Evolutionary conservation across 2,113 vertebrate species (phyloP), one percentile per base, ranked within the genome.

Genomic region (Strigops habroptila): DNA sequence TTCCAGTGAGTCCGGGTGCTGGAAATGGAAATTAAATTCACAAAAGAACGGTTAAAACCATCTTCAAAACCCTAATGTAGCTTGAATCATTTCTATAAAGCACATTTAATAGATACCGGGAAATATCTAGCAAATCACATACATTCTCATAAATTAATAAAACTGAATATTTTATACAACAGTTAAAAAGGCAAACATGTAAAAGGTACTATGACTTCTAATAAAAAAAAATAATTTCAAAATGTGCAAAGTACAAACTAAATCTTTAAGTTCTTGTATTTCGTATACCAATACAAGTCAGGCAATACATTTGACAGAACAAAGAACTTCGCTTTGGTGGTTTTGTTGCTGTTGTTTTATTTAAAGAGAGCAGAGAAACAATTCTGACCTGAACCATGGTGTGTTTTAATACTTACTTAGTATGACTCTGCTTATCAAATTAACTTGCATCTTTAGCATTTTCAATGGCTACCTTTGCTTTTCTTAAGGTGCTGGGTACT

Each of bases 1-100:
- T 95, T 84, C 95, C 98, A 13, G 93, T 98, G 55, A 99, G 98
- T 75, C 98, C 98, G 1, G 98, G 98, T 80, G 98, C 98, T 99
- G 64, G 82, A 96, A 88, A 95, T 33, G 14, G 35, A 94, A 97
- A 82, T 70, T 12, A 79, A 93, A 96, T 43, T 86, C 80, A 89
- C 4, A 74, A 63, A 64, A 75, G 37, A 74, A 70, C 63, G 33
- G 67, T 96, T 73, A 75, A 60, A 74, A 12, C 8, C 24, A 33
- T 33, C 39, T 76, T 88, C 51, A 73, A 64, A 90, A 86, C 35
- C 35, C 22, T 59, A 59, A 59, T 4, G 6, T 5, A 83, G 17
- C 35, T 17, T 73, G 18, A 82, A 79, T 16, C 2, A 2, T 65
- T 82, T 10, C 43, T 46, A 18, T 31, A 76, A 80, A 21, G 22